Conservation (phyloP, 30 jellyfish, hydroid and myxozoan species). For the Aurelia coerulea region DNA sequence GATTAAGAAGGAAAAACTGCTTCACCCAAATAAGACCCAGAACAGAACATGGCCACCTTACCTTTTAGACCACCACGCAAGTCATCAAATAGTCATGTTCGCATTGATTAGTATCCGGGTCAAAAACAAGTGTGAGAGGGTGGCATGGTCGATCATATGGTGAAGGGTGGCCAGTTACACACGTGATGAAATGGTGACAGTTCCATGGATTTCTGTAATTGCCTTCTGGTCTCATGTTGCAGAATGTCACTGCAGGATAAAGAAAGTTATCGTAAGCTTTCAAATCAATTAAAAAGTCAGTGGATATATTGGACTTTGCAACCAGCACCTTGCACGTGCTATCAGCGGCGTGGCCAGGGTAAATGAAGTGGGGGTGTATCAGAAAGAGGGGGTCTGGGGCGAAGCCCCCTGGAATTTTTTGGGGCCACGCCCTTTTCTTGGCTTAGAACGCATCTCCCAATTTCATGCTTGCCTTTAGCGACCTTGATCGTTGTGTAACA, state of each 20-base stretch:
- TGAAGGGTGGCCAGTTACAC: slow-evolving; percentile 69
- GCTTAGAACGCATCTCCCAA: too few species aligned
- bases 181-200: slow-evolving; percentile 81
- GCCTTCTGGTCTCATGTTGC: slow-evolving; percentile 70
- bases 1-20: too few species aligned
- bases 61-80: slow-evolving; percentile 44
- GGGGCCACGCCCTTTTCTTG: too few species aligned
- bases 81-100: slow-evolving; percentile 51
- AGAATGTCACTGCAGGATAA: slow-evolving; percentile 35
- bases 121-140: slow-evolving; percentile 68
- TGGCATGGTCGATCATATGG: slow-evolving; percentile 67
- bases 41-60: neutral
- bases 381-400: too few species aligned
- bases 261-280: neutral
- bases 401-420: too few species aligned
- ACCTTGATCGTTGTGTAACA: too few species aligned
- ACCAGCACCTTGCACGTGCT: too few species aligned
- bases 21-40: too few species aligned
- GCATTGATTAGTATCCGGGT: slow-evolving; percentile 76
- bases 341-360: too few species aligned
- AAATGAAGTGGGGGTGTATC: too few species aligned
- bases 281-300: neutral
- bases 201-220: slow-evolving; percentile 91
- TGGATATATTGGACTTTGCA: too few species aligned
- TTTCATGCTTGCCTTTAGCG: too few species aligned